Evolutionary conservation across 2,888 invertebrate genomes (phyloP), one percentile per base, ranked within the genome.

Genomic region (Anoplius nigerrimus): DNA sequence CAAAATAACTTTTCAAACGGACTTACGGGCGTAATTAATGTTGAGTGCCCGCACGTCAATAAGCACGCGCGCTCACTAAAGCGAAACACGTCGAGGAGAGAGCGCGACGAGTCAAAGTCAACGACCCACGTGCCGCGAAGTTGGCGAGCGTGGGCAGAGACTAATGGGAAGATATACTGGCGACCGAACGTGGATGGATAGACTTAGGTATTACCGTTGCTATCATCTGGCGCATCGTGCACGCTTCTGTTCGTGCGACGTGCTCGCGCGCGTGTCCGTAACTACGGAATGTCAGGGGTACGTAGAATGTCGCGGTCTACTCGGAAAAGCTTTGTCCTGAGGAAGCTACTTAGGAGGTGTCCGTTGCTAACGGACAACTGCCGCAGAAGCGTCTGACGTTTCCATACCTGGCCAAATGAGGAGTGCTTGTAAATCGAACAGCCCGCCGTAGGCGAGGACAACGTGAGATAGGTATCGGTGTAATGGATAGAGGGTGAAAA

Each of bases 111-210:
- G 75, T 75, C 83, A 83, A 79, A 82, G 82, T 83, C 83, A 83
- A 80, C 74, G 82, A 79, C 79, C 82, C 76, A 76, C 75, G 75
- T 78, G 81, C 71, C 69, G 60, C 67, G 70, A 79, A 69, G 74
- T 72, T 71, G 66, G 65, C 59, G 45, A 57, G 73, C 76, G 82
- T 82, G 77, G 82, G 82, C 80, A 74, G 80, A 79, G 79, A 80
- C 80, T 82, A 82, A 82, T 82, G 81, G 80, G 74, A 82, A 82
- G 79, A 75, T 78, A 76, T 75, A 79, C 78, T 65, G 73, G 54
- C 75, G 75, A 72, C 78, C 77, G 68, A 81, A 77, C 77, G 77
- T 74, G 72, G 79, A 76, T 72, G 72, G 79, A 80, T 81, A 81
- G 79, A 80, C 78, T 71, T 81, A 79, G 80, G 77, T 79, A 79